phyloP scores from a whole-genome alignment of 2,888 invertebrate genomes.

The Rhynchonema sp. region DNA sequence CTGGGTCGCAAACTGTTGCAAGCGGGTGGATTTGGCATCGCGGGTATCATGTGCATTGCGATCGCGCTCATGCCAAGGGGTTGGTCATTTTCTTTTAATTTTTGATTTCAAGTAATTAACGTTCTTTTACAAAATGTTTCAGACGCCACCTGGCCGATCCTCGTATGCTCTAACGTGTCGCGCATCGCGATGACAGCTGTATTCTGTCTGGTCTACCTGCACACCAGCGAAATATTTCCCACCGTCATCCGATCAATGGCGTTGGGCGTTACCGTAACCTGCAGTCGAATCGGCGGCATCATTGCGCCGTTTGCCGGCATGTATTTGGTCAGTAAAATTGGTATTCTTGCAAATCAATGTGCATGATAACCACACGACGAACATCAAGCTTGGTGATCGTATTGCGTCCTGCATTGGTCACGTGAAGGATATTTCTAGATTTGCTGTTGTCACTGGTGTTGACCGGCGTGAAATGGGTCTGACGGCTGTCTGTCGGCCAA shows the following conservation, averaged over 20 bases:
- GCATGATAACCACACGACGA: too few relatives aligned
- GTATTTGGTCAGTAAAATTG: neutral
- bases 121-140: too few relatives aligned
- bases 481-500: too few relatives aligned
- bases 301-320: neutral
- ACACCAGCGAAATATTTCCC: slow-evolving; percentile 4
- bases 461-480: too few relatives aligned
- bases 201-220: slow-evolving; percentile 4
- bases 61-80: neutral
- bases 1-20: slow-evolving; percentile 1
- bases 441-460: too few relatives aligned
- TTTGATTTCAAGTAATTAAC: too few relatives aligned
- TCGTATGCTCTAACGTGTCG: too few relatives aligned
- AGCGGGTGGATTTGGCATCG: neutral
- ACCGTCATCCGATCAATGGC: slow-evolving; percentile 2
- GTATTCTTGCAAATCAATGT: too few relatives aligned
- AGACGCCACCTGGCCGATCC: too few relatives aligned
- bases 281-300: neutral
- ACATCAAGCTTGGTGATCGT: too few relatives aligned
- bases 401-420: too few relatives aligned
- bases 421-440: too few relatives aligned
- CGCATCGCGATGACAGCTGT: neutral
- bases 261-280: slow-evolving; percentile 1
- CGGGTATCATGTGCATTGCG: neutral
- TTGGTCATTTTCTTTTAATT: neutral